These are phyloP conservation scores for Rhogogaster chlorosoma DNA, from an alignment of 2,888 invertebrate species.

Conservation along the genomic window DNA sequence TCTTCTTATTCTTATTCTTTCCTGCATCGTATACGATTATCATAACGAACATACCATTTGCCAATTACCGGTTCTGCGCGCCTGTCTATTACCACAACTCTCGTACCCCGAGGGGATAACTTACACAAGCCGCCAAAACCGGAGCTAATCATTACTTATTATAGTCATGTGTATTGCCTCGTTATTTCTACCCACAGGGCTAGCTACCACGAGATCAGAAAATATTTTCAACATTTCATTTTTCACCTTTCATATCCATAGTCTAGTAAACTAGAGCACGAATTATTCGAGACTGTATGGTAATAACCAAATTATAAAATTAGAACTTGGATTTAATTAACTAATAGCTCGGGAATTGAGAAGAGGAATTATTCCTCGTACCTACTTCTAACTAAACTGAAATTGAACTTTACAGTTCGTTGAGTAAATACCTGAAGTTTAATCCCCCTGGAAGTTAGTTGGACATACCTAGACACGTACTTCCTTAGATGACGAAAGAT, in stretches of 20 bases:
- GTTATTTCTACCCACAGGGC: constrained; percentile 14
- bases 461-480: not conserved
- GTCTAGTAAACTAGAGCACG: not conserved
- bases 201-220: constrained; percentile 4
- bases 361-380: not conserved
- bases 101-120: constrained; percentile 10
- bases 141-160: constrained; percentile 37
- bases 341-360: not conserved
- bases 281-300: not conserved
- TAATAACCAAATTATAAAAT: not conserved
- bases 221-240: not conserved
- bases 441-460: not conserved
- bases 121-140: constrained; percentile 36
- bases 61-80: constrained; percentile 35
- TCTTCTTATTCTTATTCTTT: not conserved
- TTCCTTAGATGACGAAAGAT: not conserved
- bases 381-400: not conserved
- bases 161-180: constrained; percentile 8
- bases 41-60: constrained; percentile 1
- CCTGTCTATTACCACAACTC: constrained; percentile 26
- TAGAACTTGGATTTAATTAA: not conserved
- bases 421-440: not conserved
- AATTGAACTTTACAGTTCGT: not conserved
- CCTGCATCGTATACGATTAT: not conserved
- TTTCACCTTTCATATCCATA: not conserved